Conservation (phyloP, 2,797 vertebrate species). For the Thripadectes ignobilis region DNA sequence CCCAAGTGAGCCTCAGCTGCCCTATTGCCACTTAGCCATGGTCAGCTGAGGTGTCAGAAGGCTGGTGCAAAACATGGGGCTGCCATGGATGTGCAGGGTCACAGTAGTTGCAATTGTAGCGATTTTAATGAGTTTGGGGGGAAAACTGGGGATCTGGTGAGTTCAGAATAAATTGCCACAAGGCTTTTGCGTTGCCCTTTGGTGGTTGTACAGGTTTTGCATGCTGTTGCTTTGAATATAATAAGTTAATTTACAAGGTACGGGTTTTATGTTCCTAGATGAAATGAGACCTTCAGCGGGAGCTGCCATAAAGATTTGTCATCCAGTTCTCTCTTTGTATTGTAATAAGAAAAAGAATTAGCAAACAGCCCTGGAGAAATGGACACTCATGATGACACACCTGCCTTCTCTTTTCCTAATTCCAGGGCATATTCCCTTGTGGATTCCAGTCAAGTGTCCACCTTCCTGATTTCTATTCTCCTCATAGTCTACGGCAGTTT, state of each 20-base stretch:
- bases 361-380: background rate
- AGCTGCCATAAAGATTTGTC: background rate
- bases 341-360: background rate
- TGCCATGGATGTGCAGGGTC: fast-evolving
- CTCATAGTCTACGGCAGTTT: constrained; percentile 99
- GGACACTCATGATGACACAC: background rate
- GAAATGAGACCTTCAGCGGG: background rate
- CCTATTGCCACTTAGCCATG: background rate
- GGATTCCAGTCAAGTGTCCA: constrained; percentile 99
- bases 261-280: background rate
- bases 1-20: background rate
- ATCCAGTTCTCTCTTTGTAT: background rate
- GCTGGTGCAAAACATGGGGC: background rate
- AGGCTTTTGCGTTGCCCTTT: background rate
- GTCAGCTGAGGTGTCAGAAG: background rate
- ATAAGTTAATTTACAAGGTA: background rate
- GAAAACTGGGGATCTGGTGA: background rate
- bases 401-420: constrained; percentile 17
- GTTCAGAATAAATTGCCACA: background rate
- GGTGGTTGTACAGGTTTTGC: background rate
- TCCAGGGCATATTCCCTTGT: constrained; percentile 98
- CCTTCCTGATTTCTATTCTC: constrained; percentile 99
- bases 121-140: background rate
- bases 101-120: background rate
- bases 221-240: background rate